phyloP scores from a whole-genome alignment of 2,888 invertebrate species.

The Horisme vitalbata region DNA sequence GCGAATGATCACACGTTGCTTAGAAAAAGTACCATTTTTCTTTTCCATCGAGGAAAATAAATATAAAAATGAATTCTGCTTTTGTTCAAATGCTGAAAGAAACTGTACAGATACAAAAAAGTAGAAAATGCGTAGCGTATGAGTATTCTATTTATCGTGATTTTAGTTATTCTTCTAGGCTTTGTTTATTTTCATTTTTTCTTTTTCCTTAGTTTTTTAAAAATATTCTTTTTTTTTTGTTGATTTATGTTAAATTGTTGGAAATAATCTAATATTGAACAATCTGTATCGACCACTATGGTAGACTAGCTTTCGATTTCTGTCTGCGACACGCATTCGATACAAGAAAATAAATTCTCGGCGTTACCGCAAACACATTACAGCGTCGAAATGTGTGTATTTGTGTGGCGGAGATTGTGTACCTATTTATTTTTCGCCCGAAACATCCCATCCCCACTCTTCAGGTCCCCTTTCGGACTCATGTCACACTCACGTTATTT shows the following conservation, averaged over 20 bases:
- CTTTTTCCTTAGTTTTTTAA: too few relatives aligned
- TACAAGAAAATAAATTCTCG: conserved; percentile 53
- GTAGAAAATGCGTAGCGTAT: too few relatives aligned
- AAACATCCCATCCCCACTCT: conserved; percentile 37
- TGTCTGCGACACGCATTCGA: conserved; percentile 25
- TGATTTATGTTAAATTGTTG: background rate
- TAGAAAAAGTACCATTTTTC: too few relatives aligned
- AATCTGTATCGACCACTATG: background rate
- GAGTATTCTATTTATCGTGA: too few relatives aligned
- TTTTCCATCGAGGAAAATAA: too few relatives aligned
- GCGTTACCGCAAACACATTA: conserved; percentile 73
- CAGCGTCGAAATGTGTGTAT: conserved; percentile 65
- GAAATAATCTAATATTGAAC: background rate
- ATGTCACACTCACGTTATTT: conserved; percentile 67
- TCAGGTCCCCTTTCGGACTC: conserved; percentile 35
- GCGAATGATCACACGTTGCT: too few relatives aligned
- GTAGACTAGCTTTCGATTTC: background rate
- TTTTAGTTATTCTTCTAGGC: too few relatives aligned
- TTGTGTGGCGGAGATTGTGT: conserved; percentile 70
- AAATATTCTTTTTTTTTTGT: too few relatives aligned
- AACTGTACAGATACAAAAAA: too few relatives aligned
- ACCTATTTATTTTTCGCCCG: conserved; percentile 73
- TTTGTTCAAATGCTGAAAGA: too few relatives aligned
- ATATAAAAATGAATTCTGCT: too few relatives aligned
- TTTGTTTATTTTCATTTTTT: too few relatives aligned